Evolutionary conservation across 2,888 invertebrate genomes (phyloP).

Genomic region (Seira sanloemensis): DNA sequence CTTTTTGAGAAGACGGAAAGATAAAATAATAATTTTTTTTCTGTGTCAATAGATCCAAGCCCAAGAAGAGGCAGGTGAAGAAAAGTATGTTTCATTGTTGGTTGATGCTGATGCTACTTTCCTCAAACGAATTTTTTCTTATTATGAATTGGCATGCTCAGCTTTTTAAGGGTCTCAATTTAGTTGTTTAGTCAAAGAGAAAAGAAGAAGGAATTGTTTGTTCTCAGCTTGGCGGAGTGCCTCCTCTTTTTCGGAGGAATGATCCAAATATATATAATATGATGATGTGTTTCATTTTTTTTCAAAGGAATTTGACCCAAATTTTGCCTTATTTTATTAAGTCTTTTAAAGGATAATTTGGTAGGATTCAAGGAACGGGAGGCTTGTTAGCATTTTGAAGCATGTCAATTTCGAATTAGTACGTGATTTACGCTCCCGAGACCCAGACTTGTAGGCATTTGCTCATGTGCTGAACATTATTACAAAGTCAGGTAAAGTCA

Average conservation of each 20-base stretch:
- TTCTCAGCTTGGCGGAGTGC: not conserved
- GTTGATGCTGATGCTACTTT: no score
- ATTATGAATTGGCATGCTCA: not conserved
- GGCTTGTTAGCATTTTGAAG: not conserved
- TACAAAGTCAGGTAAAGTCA: not conserved
- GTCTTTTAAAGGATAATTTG: not conserved
- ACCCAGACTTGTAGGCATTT: not conserved
- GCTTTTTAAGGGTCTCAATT: not conserved
- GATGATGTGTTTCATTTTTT: not conserved
- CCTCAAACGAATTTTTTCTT: not conserved
- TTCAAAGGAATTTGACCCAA: not conserved
- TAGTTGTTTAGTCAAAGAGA: not conserved
- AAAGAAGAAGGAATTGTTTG: not conserved
- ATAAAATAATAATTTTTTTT: conserved; percentile 2
- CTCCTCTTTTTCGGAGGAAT: not conserved
- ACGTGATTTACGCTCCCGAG: not conserved
- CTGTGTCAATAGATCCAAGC: not conserved
- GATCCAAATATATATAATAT: no score
- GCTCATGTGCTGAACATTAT: not conserved
- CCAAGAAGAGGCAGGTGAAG: no score
- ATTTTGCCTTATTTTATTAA: not conserved
- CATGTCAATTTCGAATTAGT: not conserved
- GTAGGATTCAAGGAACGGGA: not conserved
- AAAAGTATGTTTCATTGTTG: no score
- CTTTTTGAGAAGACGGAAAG: not conserved